Base-by-base conservation (phyloP, 2,113 vertebrate species). In the Alethe diademata region DNA sequence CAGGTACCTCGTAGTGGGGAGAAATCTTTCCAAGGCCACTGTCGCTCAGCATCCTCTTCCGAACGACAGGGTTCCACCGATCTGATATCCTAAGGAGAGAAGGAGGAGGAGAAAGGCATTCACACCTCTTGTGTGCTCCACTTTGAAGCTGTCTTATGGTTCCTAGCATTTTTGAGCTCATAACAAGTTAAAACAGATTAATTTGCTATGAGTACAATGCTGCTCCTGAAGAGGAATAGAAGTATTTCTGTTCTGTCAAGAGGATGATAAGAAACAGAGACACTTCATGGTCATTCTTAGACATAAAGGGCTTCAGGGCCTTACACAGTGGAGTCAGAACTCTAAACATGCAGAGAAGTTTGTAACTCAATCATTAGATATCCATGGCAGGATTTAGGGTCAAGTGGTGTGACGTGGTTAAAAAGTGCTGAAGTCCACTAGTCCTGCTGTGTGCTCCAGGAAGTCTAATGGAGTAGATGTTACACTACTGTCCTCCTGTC, bases 1-100 rank as follows among this genome's bases (percentile, higher is more conserved):
- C 97, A 31, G 97, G 95, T 96, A 98, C 97, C 78, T 98, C 97
- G 12, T 97, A 98, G 81, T 97, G 95, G 1, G 97, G 97, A 36
- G 97, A 95, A 64, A 97, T 91, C 96, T 97, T 97, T 19, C 97
- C 96, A 3, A 98, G 95, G 45, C 98, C 93, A 0, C 98, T 97
- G 86, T 98, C 98, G 0, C 98, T 98, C 94, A 98, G 97, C 97
- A 98, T 98, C 90, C 97, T 97, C 78, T 97, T 98, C 84, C 98
- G 96, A 40, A 98, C 93, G 0, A 97, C 88, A 5, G 98, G 97
- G 22, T 98, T 98, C 98, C 98, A 98, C 93, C 97, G 97, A 90
- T 98, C 98, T 8, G 98, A 96, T 81, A 98, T 96, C 87, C 98
- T 97, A 84, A 24, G 42, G 65, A 82, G 40, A 54, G 25, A 56